These are phyloP conservation scores for Calycopis cecrops DNA, from an alignment of 1,140 invertebrate species.

Conservation along the genomic window DNA sequence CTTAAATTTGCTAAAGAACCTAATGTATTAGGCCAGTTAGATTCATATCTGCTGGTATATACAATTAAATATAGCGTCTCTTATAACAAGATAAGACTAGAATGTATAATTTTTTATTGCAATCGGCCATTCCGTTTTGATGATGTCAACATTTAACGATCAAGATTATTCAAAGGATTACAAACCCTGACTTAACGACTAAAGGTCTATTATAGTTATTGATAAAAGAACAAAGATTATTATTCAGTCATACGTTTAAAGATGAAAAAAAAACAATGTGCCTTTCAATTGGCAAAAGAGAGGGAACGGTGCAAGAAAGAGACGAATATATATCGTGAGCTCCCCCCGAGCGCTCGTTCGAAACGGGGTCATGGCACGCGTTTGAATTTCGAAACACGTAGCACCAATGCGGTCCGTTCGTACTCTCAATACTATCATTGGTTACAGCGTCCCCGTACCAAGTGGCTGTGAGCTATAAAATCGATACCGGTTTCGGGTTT, in stretches of 20 bases:
- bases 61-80: too few relatives aligned
- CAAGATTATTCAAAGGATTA: slow-evolving; percentile 14
- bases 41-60: neutral
- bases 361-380: slow-evolving; percentile 67
- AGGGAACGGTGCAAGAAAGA: slow-evolving; percentile 38
- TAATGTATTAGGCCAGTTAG: neutral
- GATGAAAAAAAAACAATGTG: slow-evolving; percentile 36
- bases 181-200: slow-evolving; percentile 29
- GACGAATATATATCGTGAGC: slow-evolving; percentile 39
- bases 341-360: slow-evolving; percentile 33
- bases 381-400: slow-evolving; percentile 71
- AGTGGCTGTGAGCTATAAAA: slow-evolving; percentile 34
- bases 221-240: slow-evolving; percentile 40
- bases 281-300: slow-evolving; percentile 41
- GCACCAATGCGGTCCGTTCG: slow-evolving; percentile 62
- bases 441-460: slow-evolving; percentile 50
- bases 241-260: slow-evolving; percentile 45
- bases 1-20: neutral
- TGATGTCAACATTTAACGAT: slow-evolving; percentile 35
- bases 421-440: slow-evolving; percentile 54
- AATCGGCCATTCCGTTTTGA: slow-evolving; percentile 44
- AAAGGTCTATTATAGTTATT: slow-evolving; percentile 30
- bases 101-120: slow-evolving; percentile 16
- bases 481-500: slow-evolving; percentile 40
- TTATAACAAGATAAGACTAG: slow-evolving; percentile 1